A percentile compares a stretch with the other conserved stretches of the same genome.
These are phyloP conservation scores for Melanchra persicariae DNA, from an alignment of 2,888 invertebrate genomes.

Conservation along the genomic window DNA sequence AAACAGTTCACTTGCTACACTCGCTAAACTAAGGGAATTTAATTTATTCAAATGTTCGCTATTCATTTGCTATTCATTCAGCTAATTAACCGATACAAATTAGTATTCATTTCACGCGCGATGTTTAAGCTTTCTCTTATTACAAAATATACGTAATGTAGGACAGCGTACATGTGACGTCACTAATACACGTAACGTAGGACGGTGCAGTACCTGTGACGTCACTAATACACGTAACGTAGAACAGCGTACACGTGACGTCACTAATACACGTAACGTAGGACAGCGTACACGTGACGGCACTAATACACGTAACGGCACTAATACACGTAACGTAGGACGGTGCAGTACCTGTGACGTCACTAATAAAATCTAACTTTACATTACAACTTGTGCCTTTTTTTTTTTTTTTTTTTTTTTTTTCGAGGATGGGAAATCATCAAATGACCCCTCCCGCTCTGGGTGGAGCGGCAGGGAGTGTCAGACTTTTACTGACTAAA, in stretches of 20 bases:
- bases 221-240: background rate
- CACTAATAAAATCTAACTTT: too few relatives aligned
- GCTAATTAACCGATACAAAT: background rate
- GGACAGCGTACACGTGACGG: too few relatives aligned
- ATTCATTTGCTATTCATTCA: constrained; percentile 29
- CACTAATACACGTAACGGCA: background rate
- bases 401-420: too few relatives aligned
- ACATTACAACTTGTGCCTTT: too few relatives aligned
- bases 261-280: background rate
- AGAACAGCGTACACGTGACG: background rate
- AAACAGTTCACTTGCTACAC: constrained; percentile 21
- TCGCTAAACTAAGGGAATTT: constrained; percentile 19
- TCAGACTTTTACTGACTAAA: too few relatives aligned
- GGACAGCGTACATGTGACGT: background rate
- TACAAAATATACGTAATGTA: background rate
- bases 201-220: too few relatives aligned
- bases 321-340: too few relatives aligned
- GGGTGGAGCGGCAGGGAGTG: too few relatives aligned
- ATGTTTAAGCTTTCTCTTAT: background rate
- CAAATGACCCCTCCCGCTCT: too few relatives aligned
- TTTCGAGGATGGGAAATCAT: too few relatives aligned
- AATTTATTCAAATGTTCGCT: constrained; percentile 27
- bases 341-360: too few relatives aligned
- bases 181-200: too few relatives aligned
- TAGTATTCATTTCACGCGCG: background rate